A percentile compares a stretch with the other conserved stretches of the same genome.
Conservation (phyloP, 2,797 vertebrate species). For the Anabas testudineus region DNA sequence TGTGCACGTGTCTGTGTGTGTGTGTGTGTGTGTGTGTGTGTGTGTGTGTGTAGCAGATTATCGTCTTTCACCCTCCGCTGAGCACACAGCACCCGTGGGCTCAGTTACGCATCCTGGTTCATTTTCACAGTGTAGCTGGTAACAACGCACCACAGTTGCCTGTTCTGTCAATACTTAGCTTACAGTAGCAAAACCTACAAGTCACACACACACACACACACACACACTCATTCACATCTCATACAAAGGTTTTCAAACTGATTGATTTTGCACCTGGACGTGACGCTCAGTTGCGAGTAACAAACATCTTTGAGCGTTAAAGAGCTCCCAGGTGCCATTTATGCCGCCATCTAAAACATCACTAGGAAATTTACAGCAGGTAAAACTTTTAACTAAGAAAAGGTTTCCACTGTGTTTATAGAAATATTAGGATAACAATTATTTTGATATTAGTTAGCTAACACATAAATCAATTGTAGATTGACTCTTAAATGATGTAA, state of each 20-base stretch:
- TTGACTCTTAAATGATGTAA: no score
- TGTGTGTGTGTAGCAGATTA: constrained; percentile 46
- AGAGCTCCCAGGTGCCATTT: not conserved
- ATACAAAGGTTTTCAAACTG: not conserved
- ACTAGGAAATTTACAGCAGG: not conserved
- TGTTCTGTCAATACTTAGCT: constrained; percentile 36
- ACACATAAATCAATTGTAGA: not conserved
- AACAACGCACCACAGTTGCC: constrained; percentile 22
- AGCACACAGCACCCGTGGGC: constrained; percentile 57
- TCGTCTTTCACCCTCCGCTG: constrained; percentile 60
- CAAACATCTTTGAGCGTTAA: not conserved
- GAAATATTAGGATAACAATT: not conserved
- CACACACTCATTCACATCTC: not conserved
- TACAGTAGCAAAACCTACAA: constrained; percentile 13
- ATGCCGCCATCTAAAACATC: not conserved
- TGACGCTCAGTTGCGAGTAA: constrained; percentile 10
- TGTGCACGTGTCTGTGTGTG: constrained; percentile 3
- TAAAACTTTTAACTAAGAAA: not conserved
- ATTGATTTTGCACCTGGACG: constrained; percentile 15
- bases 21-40: constrained; percentile 9
- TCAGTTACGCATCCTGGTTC: constrained; percentile 54
- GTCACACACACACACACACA: constrained; percentile 1
- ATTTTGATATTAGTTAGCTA: no score
- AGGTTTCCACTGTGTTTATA: not conserved
- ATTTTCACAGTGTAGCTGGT: constrained; percentile 49